Conservation (phyloP, 1,140 invertebrate genomes). For the Drosophila prosaltans region DNA sequence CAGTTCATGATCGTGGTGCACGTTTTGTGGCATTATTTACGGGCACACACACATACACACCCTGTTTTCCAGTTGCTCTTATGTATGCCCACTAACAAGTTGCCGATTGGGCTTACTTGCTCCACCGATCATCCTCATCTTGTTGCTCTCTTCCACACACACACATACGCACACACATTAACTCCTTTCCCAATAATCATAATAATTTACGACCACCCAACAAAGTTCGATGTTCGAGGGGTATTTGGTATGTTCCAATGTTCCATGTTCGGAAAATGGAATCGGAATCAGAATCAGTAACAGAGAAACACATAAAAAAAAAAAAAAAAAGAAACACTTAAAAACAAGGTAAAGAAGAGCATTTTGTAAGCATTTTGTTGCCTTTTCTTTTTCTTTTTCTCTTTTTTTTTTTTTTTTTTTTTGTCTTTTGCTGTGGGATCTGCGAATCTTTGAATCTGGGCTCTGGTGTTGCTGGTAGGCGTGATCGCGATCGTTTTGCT, state of each 20-base stretch:
- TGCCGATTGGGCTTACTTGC: conserved; percentile 57
- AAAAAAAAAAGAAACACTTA: background rate
- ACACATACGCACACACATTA: conserved; percentile 43
- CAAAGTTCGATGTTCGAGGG: conserved; percentile 24
- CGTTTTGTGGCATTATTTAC: conserved; percentile 73
- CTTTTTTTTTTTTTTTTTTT: background rate
- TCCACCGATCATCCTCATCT: conserved; percentile 23
- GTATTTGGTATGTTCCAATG: too few species aligned
- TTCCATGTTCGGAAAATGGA: conserved; percentile 3
- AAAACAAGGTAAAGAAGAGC: conserved; percentile 34
- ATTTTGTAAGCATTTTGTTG: conserved; percentile 69
- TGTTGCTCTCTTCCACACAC: conserved; percentile 20
- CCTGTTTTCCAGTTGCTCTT: background rate
- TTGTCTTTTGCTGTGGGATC: background rate
- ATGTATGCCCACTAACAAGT: conserved; percentile 63
- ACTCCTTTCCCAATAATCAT: conserved; percentile 76
- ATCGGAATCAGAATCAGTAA: conserved; percentile 15
- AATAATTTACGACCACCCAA: conserved; percentile 78
- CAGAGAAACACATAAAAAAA: background rate
- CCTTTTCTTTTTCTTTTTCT: background rate
- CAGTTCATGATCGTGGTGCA: conserved; percentile 71
- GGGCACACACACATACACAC: conserved; percentile 29
- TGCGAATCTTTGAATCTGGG: conserved; percentile 17
- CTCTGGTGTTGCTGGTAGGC: conserved; percentile 6
- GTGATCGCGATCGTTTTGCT: conserved; percentile 6